Conservation (phyloP, 2,113 vertebrate species). For the Carassius carassius region DNA sequence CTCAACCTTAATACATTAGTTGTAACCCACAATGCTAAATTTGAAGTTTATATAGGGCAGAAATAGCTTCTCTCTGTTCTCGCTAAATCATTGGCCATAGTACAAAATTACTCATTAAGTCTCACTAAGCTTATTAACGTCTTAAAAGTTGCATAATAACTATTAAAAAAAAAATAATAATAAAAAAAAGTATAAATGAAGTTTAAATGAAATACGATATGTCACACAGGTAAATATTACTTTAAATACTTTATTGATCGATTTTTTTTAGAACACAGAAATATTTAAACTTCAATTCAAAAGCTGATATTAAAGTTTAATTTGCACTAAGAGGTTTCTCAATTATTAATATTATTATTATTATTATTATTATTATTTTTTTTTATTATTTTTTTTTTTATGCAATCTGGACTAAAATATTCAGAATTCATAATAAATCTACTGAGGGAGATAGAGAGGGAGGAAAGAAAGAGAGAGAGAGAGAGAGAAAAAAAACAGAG, state of each 20-base stretch:
- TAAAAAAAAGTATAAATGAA: not conserved
- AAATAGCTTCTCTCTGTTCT: not conserved
- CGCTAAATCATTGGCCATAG: not conserved
- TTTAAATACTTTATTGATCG: not conserved
- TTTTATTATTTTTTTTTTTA: not conserved
- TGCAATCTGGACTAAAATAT: not conserved
- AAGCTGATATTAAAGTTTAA: not conserved
- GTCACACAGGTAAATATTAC: not conserved
- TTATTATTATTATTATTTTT: not conserved
- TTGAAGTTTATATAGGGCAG: not conserved
- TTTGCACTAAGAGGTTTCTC: not conserved
- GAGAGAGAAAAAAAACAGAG: not conserved
- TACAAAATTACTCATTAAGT: not conserved
- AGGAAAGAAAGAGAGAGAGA: no score
- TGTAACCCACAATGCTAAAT: not conserved
- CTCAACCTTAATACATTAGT: not conserved
- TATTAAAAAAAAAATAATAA: not conserved
- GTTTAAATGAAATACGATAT: not conserved
- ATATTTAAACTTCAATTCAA: not conserved
- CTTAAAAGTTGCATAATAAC: not conserved
- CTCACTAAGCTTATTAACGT: not conserved
- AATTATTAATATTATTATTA: not conserved
- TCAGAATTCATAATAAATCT: not conserved
- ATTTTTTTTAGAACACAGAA: not conserved
- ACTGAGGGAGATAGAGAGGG: not conserved